These are phyloP conservation scores for Eremophila alpestris DNA, from an alignment of 2,797 vertebrate genomes.

Conservation along the genomic window DNA sequence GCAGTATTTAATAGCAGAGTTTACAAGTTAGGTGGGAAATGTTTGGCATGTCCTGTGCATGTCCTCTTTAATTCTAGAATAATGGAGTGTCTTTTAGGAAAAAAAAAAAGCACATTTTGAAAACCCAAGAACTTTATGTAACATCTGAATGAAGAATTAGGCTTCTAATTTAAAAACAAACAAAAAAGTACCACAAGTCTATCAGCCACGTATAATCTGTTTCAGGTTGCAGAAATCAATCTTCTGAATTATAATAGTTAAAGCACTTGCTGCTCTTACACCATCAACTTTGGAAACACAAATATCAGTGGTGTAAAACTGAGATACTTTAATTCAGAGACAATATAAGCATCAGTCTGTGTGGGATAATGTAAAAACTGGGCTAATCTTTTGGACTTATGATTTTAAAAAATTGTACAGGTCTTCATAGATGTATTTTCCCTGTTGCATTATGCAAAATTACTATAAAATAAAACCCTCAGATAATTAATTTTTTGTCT, in stretches of 20 bases:
- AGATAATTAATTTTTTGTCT: background rate
- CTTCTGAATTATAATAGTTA: background rate
- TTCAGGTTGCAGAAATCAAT: background rate
- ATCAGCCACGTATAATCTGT: background rate
- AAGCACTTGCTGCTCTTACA: background rate
- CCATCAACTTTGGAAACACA: background rate
- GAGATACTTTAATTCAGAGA: background rate
- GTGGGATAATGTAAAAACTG: background rate
- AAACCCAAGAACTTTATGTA: background rate
- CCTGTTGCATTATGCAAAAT: background rate
- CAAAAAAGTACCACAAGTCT: background rate
- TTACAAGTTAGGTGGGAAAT: background rate
- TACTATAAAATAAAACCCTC: background rate
- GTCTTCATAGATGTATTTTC: background rate
- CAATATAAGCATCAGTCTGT: background rate
- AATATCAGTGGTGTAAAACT: background rate
- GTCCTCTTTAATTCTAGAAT: background rate
- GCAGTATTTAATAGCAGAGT: background rate
- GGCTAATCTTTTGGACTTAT: background rate
- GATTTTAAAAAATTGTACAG: background rate
- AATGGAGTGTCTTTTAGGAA: background rate
- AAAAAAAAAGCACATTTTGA: background rate
- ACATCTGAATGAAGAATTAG: background rate
- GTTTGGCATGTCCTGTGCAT: background rate
- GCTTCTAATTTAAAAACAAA: background rate